Base-by-base conservation (phyloP, 2,113 vertebrate species). In the Poecile atricapillus region DNA sequence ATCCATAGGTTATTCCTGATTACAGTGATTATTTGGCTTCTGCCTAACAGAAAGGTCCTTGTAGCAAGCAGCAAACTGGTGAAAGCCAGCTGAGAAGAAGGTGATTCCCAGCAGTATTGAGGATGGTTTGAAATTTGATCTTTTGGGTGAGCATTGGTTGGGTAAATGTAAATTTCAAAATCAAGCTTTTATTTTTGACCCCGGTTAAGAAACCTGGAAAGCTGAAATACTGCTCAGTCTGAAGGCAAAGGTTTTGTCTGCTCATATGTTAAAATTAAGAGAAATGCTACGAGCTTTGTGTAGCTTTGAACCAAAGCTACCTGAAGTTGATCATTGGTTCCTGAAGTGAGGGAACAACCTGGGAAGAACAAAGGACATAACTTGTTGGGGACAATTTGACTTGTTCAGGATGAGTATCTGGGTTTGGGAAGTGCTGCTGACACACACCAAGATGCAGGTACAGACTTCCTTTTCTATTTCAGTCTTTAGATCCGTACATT, bases 1-100 rank as follows among this genome's bases (percentile, higher is more conserved):
- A 90, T 60, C 27, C 50, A 33, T 14, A 41, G 62, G 59, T 92
- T 70, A 77, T 76, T 94, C 49, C 50, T 80, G 62, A 77, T 97
- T 74, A 67, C 35, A 18, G 24, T 44, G 67, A 76, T 90, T 86
- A 35, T 33, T 75, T 0, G 74, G 21, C 9, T 82, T 78, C 20
- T 63, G 64, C 27, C 41, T 58, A 39, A 23, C 20, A 59, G 78
- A 78, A 74, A 31, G 44, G 58, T 39, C 39, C 15, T 31, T 49
- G 37, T 44, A 70, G 55, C 14, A 73, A 77, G n/a, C 3, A 27
- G 23, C 10, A 37, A 63, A 58, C 25, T 31, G 33, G 31, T 28
- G 64, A 70, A 76, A 83, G 43, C 25, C 55, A 44, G 28, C 27
- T 33, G 11, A 49, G 10, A 1, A 16, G 43, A 33, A 33, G n/a